These are phyloP conservation scores for Mustelus asterias DNA, from an alignment of 2,113 vertebrate species.

Conservation along the genomic window DNA sequence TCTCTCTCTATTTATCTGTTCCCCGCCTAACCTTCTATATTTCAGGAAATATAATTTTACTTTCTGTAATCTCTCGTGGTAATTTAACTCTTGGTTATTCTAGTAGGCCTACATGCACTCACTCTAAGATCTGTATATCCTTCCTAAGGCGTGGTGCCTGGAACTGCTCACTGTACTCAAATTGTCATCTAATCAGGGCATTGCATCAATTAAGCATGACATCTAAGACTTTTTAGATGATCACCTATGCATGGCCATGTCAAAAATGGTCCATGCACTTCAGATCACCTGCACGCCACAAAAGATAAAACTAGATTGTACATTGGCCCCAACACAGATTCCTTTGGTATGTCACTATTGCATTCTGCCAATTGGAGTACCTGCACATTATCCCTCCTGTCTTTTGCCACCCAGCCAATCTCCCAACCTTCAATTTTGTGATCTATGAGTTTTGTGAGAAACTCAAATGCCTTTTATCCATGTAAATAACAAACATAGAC, in stretches of 20 bases:
- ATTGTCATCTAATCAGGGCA: background rate
- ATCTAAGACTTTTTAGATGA: background rate
- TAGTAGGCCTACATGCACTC: background rate
- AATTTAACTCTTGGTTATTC: too few species aligned
- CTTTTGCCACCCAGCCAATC: background rate
- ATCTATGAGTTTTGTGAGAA: too few species aligned
- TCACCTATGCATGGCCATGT: background rate
- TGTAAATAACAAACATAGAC: too few species aligned
- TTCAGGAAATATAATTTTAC: background rate
- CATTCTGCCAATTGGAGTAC: background rate
- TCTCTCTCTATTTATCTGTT: background rate
- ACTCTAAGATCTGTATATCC: background rate
- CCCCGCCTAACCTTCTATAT: background rate
- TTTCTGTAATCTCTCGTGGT: background rate
- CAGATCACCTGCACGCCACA: background rate
- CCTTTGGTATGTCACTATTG: background rate
- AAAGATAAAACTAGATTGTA: background rate
- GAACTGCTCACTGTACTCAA: background rate
- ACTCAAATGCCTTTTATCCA: too few species aligned
- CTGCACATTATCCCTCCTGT: background rate
- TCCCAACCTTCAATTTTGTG: background rate
- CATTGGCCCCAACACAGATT: background rate
- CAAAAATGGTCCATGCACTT: background rate
- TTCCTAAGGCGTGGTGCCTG: background rate
- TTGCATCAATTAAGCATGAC: background rate